These are phyloP conservation scores for Gymnopithys bicolor DNA, from an alignment of 2,797 vertebrate genomes.

Conservation along the genomic window DNA sequence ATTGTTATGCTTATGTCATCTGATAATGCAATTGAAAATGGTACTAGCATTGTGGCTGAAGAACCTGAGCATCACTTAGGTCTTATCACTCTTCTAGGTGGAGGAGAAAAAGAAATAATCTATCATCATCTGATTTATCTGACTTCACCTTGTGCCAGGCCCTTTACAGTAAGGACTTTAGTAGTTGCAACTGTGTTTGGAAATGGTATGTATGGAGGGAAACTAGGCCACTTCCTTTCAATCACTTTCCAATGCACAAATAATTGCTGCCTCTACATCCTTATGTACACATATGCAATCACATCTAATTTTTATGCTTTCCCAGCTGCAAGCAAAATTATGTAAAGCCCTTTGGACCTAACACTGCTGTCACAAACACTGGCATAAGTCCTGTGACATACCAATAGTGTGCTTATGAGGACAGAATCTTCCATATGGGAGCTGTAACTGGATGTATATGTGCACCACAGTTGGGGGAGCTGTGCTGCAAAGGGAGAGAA, in stretches of 20 bases:
- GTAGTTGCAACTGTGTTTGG: background rate
- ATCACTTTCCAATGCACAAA: background rate
- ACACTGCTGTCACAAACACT: background rate
- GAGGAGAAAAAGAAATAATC: background rate
- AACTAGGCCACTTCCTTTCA: background rate
- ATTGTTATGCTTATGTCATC: background rate
- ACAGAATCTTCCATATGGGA: background rate
- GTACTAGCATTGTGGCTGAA: background rate
- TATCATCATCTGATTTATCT: background rate
- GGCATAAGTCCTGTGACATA: background rate
- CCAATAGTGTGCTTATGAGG: background rate
- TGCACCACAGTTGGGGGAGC: rapidly evolving
- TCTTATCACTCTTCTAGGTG: background rate
- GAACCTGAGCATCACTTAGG: background rate
- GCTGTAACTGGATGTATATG: background rate
- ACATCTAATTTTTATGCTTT: background rate
- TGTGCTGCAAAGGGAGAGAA: background rate
- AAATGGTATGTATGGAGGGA: background rate
- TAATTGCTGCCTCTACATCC: background rate
- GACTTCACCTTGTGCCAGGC: background rate
- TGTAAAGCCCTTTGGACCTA: background rate
- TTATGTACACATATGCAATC: background rate
- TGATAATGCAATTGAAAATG: background rate
- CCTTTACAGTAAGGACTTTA: background rate
- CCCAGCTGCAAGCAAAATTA: background rate